A percentile compares a stretch with the other conserved stretches of the same genome.
Evolutionary conservation across 2,797 vertebrate genomes (phyloP).

Genomic region (Pteronotus mesoamericanus): DNA sequence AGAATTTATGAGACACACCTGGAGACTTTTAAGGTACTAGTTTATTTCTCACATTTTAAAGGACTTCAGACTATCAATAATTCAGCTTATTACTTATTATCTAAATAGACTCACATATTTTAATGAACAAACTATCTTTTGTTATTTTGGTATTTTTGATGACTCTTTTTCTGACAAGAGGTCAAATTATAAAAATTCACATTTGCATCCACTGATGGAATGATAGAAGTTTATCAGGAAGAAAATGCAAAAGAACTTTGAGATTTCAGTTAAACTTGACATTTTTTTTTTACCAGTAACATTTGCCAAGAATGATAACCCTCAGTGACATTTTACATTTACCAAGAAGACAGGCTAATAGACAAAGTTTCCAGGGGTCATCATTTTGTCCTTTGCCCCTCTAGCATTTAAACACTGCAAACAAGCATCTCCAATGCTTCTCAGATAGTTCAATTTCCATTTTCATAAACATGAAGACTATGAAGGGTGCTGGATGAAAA

Average conservation of each 20-base stretch:
- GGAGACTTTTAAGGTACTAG: background rate
- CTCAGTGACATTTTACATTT: slow-evolving; percentile 29
- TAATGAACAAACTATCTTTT: slow-evolving; percentile 32
- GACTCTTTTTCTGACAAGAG: slow-evolving; percentile 13
- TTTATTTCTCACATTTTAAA: slow-evolving; percentile 41
- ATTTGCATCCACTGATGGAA: slow-evolving; percentile 28
- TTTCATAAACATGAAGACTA: background rate
- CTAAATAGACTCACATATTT: slow-evolving; percentile 28
- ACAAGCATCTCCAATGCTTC: background rate
- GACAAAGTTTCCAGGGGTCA: background rate
- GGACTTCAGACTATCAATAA: slow-evolving; percentile 36
- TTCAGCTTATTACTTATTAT: background rate
- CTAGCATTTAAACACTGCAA: background rate
- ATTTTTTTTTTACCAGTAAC: slow-evolving; percentile 43
- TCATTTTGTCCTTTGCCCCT: background rate
- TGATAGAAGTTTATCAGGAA: slow-evolving; percentile 29
- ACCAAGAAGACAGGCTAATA: background rate
- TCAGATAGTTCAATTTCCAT: background rate
- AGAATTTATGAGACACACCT: background rate
- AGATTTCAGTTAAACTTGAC: slow-evolving; percentile 37
- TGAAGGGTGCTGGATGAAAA: background rate
- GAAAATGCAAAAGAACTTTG: slow-evolving; percentile 42
- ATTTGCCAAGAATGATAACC: slow-evolving; percentile 52
- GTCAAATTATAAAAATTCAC: slow-evolving; percentile 55
- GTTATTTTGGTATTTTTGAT: slow-evolving; percentile 25